Percentiles rank a stretch among this genome's conserved stretches.
phyloP scores from a whole-genome alignment of 1,140 invertebrate genomes.

The Littorina saxatilis region DNA sequence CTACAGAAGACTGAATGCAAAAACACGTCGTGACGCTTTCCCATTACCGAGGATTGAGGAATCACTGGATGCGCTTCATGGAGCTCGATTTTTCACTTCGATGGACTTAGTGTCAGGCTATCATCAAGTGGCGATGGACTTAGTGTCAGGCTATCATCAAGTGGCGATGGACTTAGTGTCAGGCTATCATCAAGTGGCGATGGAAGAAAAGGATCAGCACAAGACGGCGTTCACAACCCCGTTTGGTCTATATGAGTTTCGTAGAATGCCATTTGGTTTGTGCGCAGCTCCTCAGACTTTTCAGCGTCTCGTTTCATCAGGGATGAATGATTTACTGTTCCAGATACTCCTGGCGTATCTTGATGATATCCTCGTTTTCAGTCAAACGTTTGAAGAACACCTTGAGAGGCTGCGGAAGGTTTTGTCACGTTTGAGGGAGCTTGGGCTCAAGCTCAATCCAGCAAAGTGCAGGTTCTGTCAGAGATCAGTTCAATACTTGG shows the following conservation, averaged over 20 bases:
- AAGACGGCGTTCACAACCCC: too few relatives aligned
- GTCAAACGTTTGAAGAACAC: conserved; percentile 28
- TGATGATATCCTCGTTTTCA: conserved; percentile 55
- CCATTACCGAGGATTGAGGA: too few relatives aligned
- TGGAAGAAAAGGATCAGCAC: too few relatives aligned
- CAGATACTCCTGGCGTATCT: conserved; percentile 49
- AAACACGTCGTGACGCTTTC: conserved; percentile 49
- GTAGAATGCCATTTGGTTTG: conserved; percentile 55
- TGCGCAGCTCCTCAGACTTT: conserved; percentile 53
- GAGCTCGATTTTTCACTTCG: conserved; percentile 38
- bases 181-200: too few relatives aligned
- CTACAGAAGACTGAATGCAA: conserved; percentile 46
- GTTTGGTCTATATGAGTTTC: conserved; percentile 50
- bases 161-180: too few relatives aligned
- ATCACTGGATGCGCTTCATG: conserved; percentile 72
- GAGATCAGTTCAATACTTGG: conserved; percentile 17
- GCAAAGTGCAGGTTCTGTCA: conserved; percentile 49
- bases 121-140: too few relatives aligned
- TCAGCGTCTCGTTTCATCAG: conserved; percentile 55
- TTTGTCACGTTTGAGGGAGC: conserved; percentile 49
- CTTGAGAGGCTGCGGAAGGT: conserved; percentile 49
- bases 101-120: too few relatives aligned
- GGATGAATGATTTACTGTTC: conserved; percentile 45
- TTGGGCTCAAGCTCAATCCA: conserved; percentile 43
- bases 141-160: too few relatives aligned